Conservation (phyloP, 2,888 invertebrate species). For the Furcula furcula region DNA sequence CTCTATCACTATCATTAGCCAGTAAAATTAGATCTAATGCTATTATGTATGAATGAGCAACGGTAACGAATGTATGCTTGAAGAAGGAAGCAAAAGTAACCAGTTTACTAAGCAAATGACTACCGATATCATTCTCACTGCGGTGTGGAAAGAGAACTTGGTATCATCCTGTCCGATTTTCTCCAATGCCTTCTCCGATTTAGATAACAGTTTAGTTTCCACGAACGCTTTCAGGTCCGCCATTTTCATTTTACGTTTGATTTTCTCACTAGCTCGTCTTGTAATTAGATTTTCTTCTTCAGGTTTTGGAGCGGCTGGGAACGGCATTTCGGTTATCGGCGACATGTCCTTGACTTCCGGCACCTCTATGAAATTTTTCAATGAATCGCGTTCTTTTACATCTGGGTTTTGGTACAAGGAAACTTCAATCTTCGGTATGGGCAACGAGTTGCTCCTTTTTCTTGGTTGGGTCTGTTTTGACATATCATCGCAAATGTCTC, state of each 20-base stretch:
- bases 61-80: too few relatives aligned
- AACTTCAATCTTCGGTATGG: conserved; percentile 95
- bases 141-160: conserved; percentile 77
- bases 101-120: conserved; percentile 14
- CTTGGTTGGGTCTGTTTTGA: conserved; percentile 89
- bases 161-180: conserved; percentile 92
- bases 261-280: conserved; percentile 90
- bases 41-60: too few relatives aligned
- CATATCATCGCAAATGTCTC: conserved; percentile 93
- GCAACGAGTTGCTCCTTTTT: conserved; percentile 94
- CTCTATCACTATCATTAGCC: too few relatives aligned
- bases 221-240: conserved; percentile 95
- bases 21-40: too few relatives aligned
- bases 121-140: conserved; percentile 85
- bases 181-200: conserved; percentile 95
- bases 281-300: conserved; percentile 68
- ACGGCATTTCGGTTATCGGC: conserved; percentile 80
- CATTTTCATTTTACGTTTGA: conserved; percentile 94
- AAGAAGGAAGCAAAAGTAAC: too few relatives aligned
- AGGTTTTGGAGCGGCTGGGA: conserved; percentile 48
- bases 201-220: conserved; percentile 94
- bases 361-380: conserved; percentile 89
- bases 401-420: conserved; percentile 92
- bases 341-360: conserved; percentile 87
- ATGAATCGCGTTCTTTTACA: conserved; percentile 83